phyloP scores from a whole-genome alignment of 2,888 invertebrate genomes.

The Lasioglossum lativentre region DNA sequence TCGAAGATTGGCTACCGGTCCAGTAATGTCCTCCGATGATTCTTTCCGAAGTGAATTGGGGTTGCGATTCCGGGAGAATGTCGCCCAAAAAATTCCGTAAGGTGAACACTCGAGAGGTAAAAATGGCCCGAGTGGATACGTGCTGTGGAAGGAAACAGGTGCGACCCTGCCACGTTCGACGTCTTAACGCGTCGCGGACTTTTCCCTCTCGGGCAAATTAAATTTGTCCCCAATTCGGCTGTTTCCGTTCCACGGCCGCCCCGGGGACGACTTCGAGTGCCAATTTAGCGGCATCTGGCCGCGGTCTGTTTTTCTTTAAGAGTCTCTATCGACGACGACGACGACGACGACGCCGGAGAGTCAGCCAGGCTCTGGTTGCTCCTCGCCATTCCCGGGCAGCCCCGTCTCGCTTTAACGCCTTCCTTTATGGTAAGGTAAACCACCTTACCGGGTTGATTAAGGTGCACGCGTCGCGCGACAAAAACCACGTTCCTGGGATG shows the following conservation, averaged over 20 bases:
- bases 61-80: neutral
- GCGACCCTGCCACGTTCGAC: slow-evolving; percentile 15
- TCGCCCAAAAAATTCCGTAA: neutral
- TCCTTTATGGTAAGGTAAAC: slow-evolving; percentile 68
- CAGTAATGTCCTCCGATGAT: slow-evolving; percentile 1
- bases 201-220: slow-evolving; percentile 72
- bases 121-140: slow-evolving; percentile 19
- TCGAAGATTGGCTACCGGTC: neutral
- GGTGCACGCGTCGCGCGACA: slow-evolving; percentile 27
- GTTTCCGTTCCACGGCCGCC: slow-evolving; percentile 72
- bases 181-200: slow-evolving; percentile 32
- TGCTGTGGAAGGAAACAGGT: slow-evolving; percentile 49
- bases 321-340: slow-evolving; percentile 62
- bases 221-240: slow-evolving; percentile 78
- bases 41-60: neutral
- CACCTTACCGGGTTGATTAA: slow-evolving; percentile 53
- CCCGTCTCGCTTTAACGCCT: slow-evolving; percentile 57
- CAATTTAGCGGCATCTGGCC: slow-evolving; percentile 80
- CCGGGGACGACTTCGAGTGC: slow-evolving; percentile 73
- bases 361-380: slow-evolving; percentile 33
- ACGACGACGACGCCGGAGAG: neutral
- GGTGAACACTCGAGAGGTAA: slow-evolving; percentile 12
- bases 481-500: slow-evolving; percentile 33
- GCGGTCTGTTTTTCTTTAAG: slow-evolving; percentile 77
- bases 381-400: slow-evolving; percentile 41